These are phyloP conservation scores for Habroteleia sp. DNA, from an alignment of 2,888 invertebrate genomes.

Conservation along the genomic window DNA sequence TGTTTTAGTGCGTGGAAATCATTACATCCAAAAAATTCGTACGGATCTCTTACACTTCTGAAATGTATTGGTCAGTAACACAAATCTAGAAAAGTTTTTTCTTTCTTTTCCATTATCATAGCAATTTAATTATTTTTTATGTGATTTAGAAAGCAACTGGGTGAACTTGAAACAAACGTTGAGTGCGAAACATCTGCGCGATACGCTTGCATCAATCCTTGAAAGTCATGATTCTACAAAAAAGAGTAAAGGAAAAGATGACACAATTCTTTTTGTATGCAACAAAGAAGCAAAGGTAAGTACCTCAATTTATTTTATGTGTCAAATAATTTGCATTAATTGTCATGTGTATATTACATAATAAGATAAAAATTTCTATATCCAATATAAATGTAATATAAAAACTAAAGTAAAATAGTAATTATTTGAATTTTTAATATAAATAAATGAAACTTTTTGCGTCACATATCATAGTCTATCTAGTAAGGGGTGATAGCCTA, in stretches of 20 bases:
- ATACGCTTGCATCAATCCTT: slow-evolving; percentile 82
- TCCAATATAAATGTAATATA: no score
- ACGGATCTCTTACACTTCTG: slow-evolving; percentile 86
- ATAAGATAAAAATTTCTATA: no score
- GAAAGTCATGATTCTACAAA: slow-evolving; percentile 80
- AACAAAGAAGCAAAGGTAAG: slow-evolving; percentile 63
- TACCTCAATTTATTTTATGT: no score
- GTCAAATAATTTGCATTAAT: no score
- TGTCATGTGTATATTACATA: no score
- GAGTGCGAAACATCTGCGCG: slow-evolving; percentile 80
- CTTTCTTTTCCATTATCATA: neutral
- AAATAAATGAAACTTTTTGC: no score
- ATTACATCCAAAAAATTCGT: slow-evolving; percentile 85
- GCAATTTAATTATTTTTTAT: slow-evolving; percentile 7
- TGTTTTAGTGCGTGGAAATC: slow-evolving; percentile 87
- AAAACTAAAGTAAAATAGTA: no score
- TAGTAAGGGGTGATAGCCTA: no score
- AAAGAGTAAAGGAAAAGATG: slow-evolving; percentile 79
- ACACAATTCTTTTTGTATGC: slow-evolving; percentile 60
- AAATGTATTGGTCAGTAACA: slow-evolving; percentile 79
- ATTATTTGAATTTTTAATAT: no score
- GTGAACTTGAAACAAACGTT: slow-evolving; percentile 74
- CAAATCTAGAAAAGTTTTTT: no score
- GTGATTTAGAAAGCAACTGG: slow-evolving; percentile 80
- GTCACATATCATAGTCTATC: no score